Percentiles rank a stretch among this genome's conserved stretches.
These are phyloP conservation scores for Ailurus styani DNA, from an alignment of 2,113 vertebrate genomes.

Conservation along the genomic window DNA sequence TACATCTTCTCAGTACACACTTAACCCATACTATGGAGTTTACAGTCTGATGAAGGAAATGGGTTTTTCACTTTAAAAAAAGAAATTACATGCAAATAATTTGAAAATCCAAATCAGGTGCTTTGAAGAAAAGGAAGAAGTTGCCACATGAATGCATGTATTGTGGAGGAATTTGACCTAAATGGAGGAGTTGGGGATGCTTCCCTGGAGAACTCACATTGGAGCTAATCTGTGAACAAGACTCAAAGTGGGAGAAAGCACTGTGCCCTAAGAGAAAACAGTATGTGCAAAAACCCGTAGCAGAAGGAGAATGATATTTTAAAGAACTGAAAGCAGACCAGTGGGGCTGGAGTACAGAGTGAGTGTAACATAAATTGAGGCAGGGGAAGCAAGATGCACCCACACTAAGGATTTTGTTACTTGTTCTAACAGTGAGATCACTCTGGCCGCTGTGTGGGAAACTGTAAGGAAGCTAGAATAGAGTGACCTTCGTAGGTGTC, in stretches of 20 bases:
- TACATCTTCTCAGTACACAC: not conserved
- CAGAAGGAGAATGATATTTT: not conserved
- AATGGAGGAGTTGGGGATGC: not conserved
- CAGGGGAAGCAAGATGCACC: not conserved
- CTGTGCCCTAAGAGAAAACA: not conserved
- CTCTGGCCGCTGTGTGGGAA: not conserved
- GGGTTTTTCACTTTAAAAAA: not conserved
- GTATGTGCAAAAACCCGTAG: not conserved
- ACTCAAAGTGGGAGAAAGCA: not conserved
- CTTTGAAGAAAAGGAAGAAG: not conserved
- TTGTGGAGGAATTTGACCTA: not conserved
- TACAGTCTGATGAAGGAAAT: not conserved
- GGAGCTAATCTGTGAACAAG: not conserved
- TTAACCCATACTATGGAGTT: not conserved
- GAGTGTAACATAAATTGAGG: not conserved
- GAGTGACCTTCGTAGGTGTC: not conserved
- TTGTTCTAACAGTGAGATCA: not conserved
- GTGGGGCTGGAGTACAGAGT: not conserved
- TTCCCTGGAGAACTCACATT: not conserved
- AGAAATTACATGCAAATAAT: not conserved
- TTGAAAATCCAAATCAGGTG: not conserved
- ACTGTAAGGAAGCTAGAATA: not conserved
- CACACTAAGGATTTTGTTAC: not conserved
- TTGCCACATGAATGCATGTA: not conserved
- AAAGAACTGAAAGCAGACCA: conserved; percentile 52